Evolutionary conservation across 2,113 vertebrate species (phyloP).

Genomic region (Girardinichthys multiradiatus): DNA sequence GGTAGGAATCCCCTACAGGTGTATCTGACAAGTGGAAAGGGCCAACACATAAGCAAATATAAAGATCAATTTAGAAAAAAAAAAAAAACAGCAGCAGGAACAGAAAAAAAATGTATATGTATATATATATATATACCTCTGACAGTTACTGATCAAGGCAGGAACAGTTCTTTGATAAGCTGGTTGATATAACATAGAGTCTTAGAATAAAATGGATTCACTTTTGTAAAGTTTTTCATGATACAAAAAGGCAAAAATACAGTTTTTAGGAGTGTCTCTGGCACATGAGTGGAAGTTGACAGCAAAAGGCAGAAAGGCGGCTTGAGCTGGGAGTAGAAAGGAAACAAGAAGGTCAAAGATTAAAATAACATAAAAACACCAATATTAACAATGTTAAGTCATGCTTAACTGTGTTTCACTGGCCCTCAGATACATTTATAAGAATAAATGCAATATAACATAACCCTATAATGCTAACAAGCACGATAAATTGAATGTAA

Average conservation of each 20-base stretch:
- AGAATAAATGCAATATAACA: too few species aligned
- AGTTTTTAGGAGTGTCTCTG: not conserved
- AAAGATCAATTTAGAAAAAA: not conserved
- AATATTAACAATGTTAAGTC: not conserved
- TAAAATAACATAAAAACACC: not conserved
- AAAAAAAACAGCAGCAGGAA: not conserved
- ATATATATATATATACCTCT: not conserved
- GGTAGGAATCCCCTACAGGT: not conserved
- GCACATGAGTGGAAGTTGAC: slow-evolving; percentile 18
- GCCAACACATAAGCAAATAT: not conserved
- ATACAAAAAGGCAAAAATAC: not conserved
- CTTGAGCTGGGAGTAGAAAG: not conserved
- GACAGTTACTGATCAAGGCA: not conserved
- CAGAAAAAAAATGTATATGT: too few species aligned
- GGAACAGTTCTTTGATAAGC: slow-evolving; percentile 17
- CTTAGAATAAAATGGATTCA: slow-evolving; percentile 10
- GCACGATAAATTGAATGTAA: not conserved
- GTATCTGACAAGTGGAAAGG: not conserved
- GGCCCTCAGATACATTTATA: too few species aligned
- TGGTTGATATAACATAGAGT: slow-evolving; percentile 12
- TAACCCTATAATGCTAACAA: not conserved
- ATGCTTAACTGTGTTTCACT: not conserved
- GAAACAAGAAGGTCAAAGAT: not conserved
- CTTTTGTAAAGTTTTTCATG: slow-evolving; percentile 25
- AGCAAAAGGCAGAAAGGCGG: not conserved